These are phyloP conservation scores for Oxyura jamaicensis DNA, from an alignment of 2,113 vertebrate genomes.

Conservation along the genomic window DNA sequence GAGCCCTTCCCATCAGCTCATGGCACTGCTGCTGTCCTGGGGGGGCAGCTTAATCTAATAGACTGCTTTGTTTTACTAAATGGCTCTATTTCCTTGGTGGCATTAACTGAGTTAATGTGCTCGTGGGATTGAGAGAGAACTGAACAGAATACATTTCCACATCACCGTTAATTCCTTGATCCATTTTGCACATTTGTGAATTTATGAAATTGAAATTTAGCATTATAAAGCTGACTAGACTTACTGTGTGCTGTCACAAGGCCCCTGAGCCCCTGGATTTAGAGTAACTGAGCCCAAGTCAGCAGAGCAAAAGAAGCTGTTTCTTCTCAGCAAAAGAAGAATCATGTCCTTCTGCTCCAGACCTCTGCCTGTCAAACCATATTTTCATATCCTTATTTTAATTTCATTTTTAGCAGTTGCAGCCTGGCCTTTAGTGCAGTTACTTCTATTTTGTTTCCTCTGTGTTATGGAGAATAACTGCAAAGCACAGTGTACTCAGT, in stretches of 20 bases:
- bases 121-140: slow-evolving; percentile 24
- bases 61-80: slow-evolving; percentile 33
- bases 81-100: slow-evolving; percentile 47
- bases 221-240: neutral
- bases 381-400: slow-evolving; percentile 15
- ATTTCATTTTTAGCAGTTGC: neutral
- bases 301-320: neutral
- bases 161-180: slow-evolving; percentile 31
- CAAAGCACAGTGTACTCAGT: neutral
- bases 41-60: slow-evolving; percentile 2
- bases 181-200: slow-evolving; percentile 35
- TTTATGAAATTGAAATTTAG: slow-evolving; percentile 38
- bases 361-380: neutral
- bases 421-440: neutral
- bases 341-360: neutral
- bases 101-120: slow-evolving; percentile 41
- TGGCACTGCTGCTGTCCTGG: neutral
- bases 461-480: neutral
- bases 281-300: neutral
- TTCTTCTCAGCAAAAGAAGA: neutral
- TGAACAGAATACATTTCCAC: slow-evolving; percentile 30
- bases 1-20: neutral
- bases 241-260: neutral
- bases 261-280: neutral
- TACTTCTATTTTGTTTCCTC: neutral